A percentile compares a stretch with the other conserved stretches of the same genome.
Conservation (phyloP, 2,888 invertebrate genomes). For the Neocrepidodera transversa region DNA sequence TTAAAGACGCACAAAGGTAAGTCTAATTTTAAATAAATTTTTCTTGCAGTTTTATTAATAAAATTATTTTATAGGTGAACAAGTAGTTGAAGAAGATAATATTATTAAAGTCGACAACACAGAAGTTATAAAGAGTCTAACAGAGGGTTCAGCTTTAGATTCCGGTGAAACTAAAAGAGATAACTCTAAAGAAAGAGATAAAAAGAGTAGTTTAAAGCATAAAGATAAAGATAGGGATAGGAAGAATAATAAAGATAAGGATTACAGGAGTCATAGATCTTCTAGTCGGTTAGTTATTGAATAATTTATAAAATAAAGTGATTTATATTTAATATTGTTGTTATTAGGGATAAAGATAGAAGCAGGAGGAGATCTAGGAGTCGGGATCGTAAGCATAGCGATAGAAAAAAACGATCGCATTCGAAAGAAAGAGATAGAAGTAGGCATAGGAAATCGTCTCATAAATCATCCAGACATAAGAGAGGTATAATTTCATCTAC, state of each 20-base stretch:
- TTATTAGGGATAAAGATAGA: slow-evolving; percentile 45
- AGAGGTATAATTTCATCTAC: slow-evolving; percentile 51
- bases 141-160: slow-evolving; percentile 52
- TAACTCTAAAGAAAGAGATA: slow-evolving; percentile 44
- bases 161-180: slow-evolving; percentile 43
- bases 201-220: slow-evolving; percentile 46
- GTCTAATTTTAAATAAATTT: neutral
- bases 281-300: too few relatives aligned
- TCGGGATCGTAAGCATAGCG: slow-evolving; percentile 45
- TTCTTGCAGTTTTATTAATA: neutral
- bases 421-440: slow-evolving; percentile 48
- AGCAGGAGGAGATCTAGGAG: slow-evolving; percentile 54
- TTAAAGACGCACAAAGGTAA: slow-evolving; percentile 95
- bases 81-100: slow-evolving; percentile 67
- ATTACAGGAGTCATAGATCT: slow-evolving; percentile 45
- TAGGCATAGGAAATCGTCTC: slow-evolving; percentile 53
- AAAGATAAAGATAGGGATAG: slow-evolving; percentile 39
- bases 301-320: too few relatives aligned
- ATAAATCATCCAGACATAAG: slow-evolving; percentile 58
- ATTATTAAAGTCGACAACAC: slow-evolving; percentile 65
- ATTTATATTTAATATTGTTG: neutral
- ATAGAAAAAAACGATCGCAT: slow-evolving; percentile 39
- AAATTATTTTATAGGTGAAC: slow-evolving; percentile 59
- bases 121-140: slow-evolving; percentile 57
- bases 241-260: slow-evolving; percentile 48